Base-by-base conservation (phyloP, 1,140 invertebrate species). In the Halesus radiatus region DNA sequence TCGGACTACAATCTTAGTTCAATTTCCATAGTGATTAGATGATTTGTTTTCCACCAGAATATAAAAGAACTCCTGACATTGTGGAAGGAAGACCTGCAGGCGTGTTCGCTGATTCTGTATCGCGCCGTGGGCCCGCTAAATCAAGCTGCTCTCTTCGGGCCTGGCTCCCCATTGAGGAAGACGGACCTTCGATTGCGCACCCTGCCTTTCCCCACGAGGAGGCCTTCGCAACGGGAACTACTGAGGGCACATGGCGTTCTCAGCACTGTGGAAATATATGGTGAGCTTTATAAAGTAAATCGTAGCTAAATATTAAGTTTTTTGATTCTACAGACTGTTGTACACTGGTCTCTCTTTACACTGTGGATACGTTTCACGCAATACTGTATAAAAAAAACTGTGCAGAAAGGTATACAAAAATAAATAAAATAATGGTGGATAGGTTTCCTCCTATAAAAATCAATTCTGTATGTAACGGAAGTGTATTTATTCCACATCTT, bases 191-290 rank as follows among this genome's bases (percentile, higher is more conserved):
- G 94, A 76, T 86, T 97, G 13, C 88, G 95, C 85, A 92, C 90
- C 53, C 91, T 98, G 81, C 96, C 96, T 6, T 96, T 98, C 87
- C 92, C 94, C 1, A 97, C 96, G 0, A 90, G 93, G 83, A 90
- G 95, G 84, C 94, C 96, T 3, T 96, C 95, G 1, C 95, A 93
- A 83, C 94, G 92, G 74, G 96, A 97, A 90, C 92, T 96, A 0
- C 91, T 94, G 85, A 89, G 95, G 76, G 94, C 96, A 1, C 93
- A 95, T 85, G 90, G 92, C 53, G 89, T 94, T 74, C 85, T 98
- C 4, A 90, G 92, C n/a, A 92, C 92, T 62, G 88, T 96, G 68
- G 93, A 94, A 85, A 91, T 95, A 80, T 95, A 95, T 88, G 94
- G 95, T 94, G 87, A 86, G 88, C 13, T 45, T 1, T 8, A 45